Percentiles rank a stretch among this genome's conserved stretches.
These are phyloP conservation scores for Erannis defoliaria DNA, from an alignment of 2,888 invertebrate species.

Conservation along the genomic window DNA sequence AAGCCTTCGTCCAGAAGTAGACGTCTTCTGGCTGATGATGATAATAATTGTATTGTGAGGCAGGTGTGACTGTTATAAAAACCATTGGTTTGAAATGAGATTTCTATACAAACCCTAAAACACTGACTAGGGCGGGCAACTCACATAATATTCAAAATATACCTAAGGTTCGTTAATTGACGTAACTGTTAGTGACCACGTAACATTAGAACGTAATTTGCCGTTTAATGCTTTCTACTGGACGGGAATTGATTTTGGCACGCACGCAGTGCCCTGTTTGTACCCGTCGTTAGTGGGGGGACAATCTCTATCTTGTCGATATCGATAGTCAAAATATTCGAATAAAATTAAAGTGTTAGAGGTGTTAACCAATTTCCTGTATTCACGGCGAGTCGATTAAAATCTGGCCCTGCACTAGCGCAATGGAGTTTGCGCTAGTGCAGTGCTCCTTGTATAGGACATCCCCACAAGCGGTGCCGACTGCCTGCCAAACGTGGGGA, in stretches of 20 bases:
- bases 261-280: conserved; percentile 16
- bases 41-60: not conserved
- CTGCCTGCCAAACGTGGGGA: too few relatives aligned
- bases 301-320: not conserved
- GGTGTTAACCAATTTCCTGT: too few relatives aligned
- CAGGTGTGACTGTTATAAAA: too few relatives aligned
- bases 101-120: not conserved
- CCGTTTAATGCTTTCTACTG: conserved; percentile 27
- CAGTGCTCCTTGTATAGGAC: too few relatives aligned
- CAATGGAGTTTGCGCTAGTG: too few relatives aligned
- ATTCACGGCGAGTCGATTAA: too few relatives aligned
- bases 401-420: too few relatives aligned
- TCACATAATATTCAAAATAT: not conserved
- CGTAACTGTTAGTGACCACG: conserved; percentile 15
- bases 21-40: too few relatives aligned
- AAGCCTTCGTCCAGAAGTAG: too few relatives aligned
- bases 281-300: conserved; percentile 3
- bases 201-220: conserved; percentile 23
- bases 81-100: too few relatives aligned
- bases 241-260: conserved; percentile 31
- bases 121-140: not conserved
- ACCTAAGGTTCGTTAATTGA: not conserved
- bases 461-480: too few relatives aligned
- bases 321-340: not conserved
- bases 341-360: too few relatives aligned